Base-by-base conservation (phyloP, 2,113 vertebrate species). In the Marcusenius ussheri region DNA sequence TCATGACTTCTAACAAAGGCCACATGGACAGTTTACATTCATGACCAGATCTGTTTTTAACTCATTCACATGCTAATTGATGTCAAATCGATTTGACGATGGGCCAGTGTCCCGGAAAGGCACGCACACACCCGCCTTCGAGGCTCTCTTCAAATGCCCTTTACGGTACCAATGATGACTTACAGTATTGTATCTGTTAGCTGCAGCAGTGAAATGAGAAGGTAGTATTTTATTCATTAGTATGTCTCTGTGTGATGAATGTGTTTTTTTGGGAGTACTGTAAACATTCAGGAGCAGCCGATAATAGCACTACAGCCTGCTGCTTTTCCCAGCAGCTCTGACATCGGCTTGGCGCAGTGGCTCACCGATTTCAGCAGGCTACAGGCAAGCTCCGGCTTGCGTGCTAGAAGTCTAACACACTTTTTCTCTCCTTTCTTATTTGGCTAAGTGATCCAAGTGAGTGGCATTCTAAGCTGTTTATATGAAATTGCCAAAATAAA, bases 251-350 rank as follows among this genome's bases (percentile, higher is more conserved):
- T 84, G 5, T 47, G 45, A 24, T 84, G 83, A 24, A 47, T 84
- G 45, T 84, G 17, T 2, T 21, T 9, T 45, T 84, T 27, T 24
- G 21, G 3, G 45, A 45, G 42, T 24, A n/a, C 21, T 84, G 83
- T 84, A 39, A 46, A 47, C 77, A 83, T 27, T 45, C 77, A 80
- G 31, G 2, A 66, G 58, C 58, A 27, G 62, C 62, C 0, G 7
- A 39, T 46, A 7, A 83, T 24, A 39, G 42, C 9, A 0, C 35
- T 15, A 2, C 93, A 94, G 90, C 91, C 2, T 27, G 39, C 94
- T 94, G 89, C 58, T 94, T 95, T 94, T 94, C 74, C 92, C 93
- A 94, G 90, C 91, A 91, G 93, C 92, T 91, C 91, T 91, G 91
- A 92, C 94, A 94, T 93, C 90, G 93, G 93, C 93, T 94, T 93